A percentile compares a stretch with the other conserved stretches of the same genome.
Conservation (phyloP, 2,888 invertebrate species). For the Callyntrura sp. region DNA sequence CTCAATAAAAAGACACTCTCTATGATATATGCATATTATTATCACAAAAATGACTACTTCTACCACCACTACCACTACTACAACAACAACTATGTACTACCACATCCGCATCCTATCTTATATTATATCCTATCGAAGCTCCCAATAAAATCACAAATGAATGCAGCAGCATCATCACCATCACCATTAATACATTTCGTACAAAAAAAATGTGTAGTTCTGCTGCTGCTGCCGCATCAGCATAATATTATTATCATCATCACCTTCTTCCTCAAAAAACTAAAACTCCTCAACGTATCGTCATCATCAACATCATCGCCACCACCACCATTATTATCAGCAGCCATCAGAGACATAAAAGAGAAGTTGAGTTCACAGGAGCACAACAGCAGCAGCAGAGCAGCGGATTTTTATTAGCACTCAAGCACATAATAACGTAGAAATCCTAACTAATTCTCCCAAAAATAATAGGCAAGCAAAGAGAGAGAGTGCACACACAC, state of each 20-base stretch:
- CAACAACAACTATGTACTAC: too few relatives aligned
- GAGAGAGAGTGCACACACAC: conserved; percentile 31
- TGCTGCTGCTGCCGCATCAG: conserved; percentile 48
- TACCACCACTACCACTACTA: neutral
- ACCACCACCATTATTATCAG: conserved; percentile 61
- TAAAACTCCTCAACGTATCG: conserved; percentile 67
- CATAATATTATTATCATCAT: conserved; percentile 57
- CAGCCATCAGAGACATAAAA: conserved; percentile 69
- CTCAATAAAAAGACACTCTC: conserved; percentile 43
- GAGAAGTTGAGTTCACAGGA: conserved; percentile 56
- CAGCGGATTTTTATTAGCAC: conserved; percentile 74
- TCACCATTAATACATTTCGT: conserved; percentile 61
- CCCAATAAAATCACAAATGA: conserved; percentile 64
- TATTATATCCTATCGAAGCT: conserved; percentile 33
- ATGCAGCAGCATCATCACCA: conserved; percentile 37
- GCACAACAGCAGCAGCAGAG: conserved; percentile 50
- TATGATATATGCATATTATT: neutral
- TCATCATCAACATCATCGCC: conserved; percentile 56
- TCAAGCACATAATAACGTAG: conserved; percentile 74
- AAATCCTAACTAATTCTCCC: conserved; percentile 71
- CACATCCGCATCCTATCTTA: conserved; percentile 1
- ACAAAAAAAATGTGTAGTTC: conserved; percentile 15
- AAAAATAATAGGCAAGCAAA: conserved; percentile 65
- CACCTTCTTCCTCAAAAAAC: conserved; percentile 68
- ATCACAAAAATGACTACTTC: conserved; percentile 45